These are phyloP conservation scores for Eudasyphora cyanicolor DNA, from an alignment of 2,888 invertebrate species.

Conservation along the genomic window DNA sequence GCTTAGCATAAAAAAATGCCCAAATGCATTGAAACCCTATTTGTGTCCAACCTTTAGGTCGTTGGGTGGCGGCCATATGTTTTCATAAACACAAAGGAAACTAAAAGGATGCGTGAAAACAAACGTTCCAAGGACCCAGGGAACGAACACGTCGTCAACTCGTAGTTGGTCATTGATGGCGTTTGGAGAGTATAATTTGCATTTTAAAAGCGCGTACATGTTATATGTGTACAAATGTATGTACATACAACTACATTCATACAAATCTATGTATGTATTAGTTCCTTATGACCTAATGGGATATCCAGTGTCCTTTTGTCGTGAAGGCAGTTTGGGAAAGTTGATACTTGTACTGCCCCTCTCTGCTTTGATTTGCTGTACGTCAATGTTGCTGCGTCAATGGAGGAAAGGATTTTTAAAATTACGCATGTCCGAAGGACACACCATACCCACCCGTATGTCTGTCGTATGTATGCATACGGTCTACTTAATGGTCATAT, in stretches of 20 bases:
- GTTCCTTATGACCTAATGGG: too few relatives aligned
- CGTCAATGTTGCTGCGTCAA: too few relatives aligned
- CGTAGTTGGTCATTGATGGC: conserved; percentile 62
- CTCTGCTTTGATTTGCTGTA: too few relatives aligned
- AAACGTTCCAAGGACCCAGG: conserved; percentile 58
- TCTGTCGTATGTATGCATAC: neutral
- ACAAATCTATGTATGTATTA: neutral
- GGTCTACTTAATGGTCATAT: conserved; percentile 1
- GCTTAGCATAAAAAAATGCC: conserved; percentile 38
- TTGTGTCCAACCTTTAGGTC: conserved; percentile 34
- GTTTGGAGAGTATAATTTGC: conserved; percentile 58
- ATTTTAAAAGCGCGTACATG: conserved; percentile 54
- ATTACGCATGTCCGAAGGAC: conserved; percentile 31
- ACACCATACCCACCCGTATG: too few relatives aligned
- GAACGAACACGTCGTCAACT: neutral
- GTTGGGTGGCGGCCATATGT: conserved; percentile 26
- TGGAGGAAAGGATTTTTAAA: conserved; percentile 48
- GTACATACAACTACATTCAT: too few relatives aligned
- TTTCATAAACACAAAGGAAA: too few relatives aligned
- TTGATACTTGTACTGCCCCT: neutral
- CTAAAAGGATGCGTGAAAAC: conserved; percentile 55
- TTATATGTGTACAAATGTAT: conserved; percentile 7
- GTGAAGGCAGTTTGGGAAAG: neutral
- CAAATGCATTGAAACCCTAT: conserved; percentile 39
- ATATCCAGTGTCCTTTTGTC: neutral